phyloP scores from a whole-genome alignment of 37 sponge, comb jelly and placozoan genomes.

The Hexactinellida sp. region DNA sequence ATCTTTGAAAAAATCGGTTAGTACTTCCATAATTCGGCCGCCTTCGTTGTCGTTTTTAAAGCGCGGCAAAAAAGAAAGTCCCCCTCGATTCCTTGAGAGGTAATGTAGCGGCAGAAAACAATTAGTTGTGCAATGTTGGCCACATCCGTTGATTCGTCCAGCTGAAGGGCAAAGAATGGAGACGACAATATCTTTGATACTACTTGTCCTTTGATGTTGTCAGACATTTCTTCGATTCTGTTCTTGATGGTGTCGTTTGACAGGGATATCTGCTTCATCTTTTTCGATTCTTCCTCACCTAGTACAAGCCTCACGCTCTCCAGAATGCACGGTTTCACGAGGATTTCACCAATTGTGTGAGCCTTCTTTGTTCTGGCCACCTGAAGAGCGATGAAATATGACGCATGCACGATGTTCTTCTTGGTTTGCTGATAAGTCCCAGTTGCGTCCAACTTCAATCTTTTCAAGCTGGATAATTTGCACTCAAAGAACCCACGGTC shows the following conservation, averaged over 20 bases:
- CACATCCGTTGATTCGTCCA: conserved; percentile 14
- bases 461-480: background rate
- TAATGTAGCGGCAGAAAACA: background rate
- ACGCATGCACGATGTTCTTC: background rate
- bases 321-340: background rate
- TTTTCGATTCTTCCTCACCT: background rate
- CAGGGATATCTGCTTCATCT: background rate
- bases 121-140: background rate
- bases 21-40: background rate
- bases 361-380: background rate
- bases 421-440: background rate
- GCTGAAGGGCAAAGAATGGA: background rate
- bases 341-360: background rate
- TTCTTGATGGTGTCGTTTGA: background rate
- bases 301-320: background rate
- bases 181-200: background rate
- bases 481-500: background rate
- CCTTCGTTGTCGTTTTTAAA: background rate
- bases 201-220: background rate
- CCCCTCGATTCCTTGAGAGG: background rate
- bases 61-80: background rate
- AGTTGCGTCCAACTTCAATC: background rate
- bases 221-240: background rate
- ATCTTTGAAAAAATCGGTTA: background rate
- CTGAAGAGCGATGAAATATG: background rate